A percentile compares a stretch with the other conserved stretches of the same genome.
These are phyloP conservation scores for Tychaedon coryphoeus DNA, from an alignment of 2,113 vertebrate genomes.

Conservation along the genomic window DNA sequence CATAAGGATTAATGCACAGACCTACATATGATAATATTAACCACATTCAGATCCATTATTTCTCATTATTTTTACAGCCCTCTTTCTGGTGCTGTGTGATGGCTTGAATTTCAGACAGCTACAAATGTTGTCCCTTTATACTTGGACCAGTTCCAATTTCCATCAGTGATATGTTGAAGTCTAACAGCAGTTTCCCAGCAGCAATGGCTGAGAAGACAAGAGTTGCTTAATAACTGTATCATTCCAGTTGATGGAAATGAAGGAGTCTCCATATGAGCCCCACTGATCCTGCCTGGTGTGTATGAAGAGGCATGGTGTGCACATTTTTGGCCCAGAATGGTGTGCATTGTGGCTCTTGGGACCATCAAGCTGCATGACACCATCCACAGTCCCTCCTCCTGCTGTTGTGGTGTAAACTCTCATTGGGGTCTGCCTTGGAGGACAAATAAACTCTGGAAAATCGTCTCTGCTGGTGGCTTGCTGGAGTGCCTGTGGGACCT, in stretches of 20 bases:
- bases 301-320: background rate
- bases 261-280: background rate
- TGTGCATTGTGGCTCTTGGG: background rate
- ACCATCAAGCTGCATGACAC: background rate
- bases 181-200: background rate
- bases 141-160: background rate
- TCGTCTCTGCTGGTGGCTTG: background rate
- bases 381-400: background rate
- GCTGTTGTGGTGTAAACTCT: fast-evolving
- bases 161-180: background rate
- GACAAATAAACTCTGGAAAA: background rate
- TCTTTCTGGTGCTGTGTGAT: background rate
- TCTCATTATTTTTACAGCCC: background rate
- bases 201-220: background rate
- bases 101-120: background rate
- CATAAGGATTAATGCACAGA: background rate
- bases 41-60: background rate
- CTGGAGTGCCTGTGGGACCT: background rate
- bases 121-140: background rate
- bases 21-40: background rate
- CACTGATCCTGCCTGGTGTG: background rate
- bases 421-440: background rate
- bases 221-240: background rate
- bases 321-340: background rate
- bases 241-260: background rate